These are phyloP conservation scores for Tipula lateralis DNA, from an alignment of 2,888 invertebrate species.

Conservation along the genomic window DNA sequence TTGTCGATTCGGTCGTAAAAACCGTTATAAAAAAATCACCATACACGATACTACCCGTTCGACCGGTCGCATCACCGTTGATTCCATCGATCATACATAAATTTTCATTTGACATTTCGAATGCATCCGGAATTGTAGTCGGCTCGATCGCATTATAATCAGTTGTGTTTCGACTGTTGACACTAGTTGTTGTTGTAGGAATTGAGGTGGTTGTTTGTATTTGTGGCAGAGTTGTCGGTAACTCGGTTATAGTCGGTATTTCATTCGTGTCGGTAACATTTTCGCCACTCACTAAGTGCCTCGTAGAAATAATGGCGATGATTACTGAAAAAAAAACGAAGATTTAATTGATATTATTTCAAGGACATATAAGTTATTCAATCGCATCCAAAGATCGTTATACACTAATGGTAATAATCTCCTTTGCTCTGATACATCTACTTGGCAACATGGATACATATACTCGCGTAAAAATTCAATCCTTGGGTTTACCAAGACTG, in stretches of 20 bases:
- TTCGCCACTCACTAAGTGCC: background rate
- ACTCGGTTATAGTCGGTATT: background rate
- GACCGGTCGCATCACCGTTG: background rate
- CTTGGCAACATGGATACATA: too few relatives aligned
- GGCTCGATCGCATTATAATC: background rate
- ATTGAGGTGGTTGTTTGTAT: background rate
- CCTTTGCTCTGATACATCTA: too few relatives aligned
- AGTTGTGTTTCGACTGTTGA: background rate
- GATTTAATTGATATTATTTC: background rate
- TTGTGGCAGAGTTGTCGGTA: background rate
- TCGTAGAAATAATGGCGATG: background rate
- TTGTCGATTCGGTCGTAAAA: background rate
- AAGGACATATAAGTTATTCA: too few relatives aligned
- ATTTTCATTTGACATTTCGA: background rate
- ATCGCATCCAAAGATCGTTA: too few relatives aligned
- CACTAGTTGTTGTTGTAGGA: background rate
- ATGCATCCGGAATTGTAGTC: background rate
- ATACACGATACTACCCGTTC: background rate
- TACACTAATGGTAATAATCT: too few relatives aligned
- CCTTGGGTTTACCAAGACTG: too few relatives aligned
- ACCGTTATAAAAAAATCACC: constrained; percentile 24
- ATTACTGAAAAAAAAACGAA: background rate
- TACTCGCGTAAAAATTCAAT: too few relatives aligned
- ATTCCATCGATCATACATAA: background rate
- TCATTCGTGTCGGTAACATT: background rate